Evolutionary conservation across 2,797 vertebrate species (phyloP).

Genomic region (Accipiter badius): DNA sequence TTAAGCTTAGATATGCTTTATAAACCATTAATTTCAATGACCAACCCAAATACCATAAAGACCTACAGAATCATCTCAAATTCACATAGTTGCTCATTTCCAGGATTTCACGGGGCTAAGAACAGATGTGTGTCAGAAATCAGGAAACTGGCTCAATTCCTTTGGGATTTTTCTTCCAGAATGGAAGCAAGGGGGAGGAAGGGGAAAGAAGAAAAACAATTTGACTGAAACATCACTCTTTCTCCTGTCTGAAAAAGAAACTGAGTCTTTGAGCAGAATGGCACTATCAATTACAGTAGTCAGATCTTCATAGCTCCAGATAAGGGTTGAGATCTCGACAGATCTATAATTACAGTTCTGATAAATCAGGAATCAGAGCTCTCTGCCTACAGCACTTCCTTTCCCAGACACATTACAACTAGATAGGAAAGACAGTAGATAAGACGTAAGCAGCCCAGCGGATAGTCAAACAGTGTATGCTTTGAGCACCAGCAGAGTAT

Average conservation of each 20-base stretch:
- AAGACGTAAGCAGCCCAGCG: not conserved
- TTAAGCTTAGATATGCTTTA: slow-evolving; percentile 28
- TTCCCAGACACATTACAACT: not conserved
- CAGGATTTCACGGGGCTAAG: slow-evolving; percentile 51
- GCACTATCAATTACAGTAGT: not conserved
- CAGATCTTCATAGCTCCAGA: not conserved
- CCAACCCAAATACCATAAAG: slow-evolving; percentile 17
- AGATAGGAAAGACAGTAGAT: not conserved
- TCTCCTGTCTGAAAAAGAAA: not conserved
- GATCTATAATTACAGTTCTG: not conserved
- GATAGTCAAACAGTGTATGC: not conserved
- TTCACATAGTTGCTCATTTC: slow-evolving; percentile 49
- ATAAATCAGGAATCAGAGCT: not conserved
- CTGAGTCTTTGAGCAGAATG: not conserved
- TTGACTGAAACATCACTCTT: not conserved
- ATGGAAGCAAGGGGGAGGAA: slow-evolving; percentile 12
- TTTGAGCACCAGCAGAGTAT: not conserved
- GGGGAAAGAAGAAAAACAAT: slow-evolving; percentile 5
- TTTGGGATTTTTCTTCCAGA: not conserved
- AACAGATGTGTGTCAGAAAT: slow-evolving; percentile 49
- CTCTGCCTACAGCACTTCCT: slow-evolving; percentile 5
- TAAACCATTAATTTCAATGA: slow-evolving; percentile 36
- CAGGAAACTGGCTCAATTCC: slow-evolving; percentile 30
- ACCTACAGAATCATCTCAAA: slow-evolving; percentile 51
- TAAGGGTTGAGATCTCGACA: not conserved